Evolutionary conservation across 2,888 invertebrate genomes (phyloP).

Genomic region (Drosophila neotestacea): DNA sequence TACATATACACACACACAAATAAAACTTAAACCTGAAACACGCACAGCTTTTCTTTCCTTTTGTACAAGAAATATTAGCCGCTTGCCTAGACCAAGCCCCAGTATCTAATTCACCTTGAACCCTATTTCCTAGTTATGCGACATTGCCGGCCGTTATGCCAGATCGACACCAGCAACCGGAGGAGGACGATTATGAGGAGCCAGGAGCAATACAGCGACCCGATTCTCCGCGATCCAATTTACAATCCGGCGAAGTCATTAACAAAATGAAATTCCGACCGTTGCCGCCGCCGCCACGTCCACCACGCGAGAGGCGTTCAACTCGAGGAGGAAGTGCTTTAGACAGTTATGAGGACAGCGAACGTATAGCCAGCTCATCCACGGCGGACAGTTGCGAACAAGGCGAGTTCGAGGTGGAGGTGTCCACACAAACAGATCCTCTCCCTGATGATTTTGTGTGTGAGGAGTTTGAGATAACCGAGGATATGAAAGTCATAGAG

Average conservation of each 20-base stretch:
- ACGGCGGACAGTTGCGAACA: conserved; percentile 81
- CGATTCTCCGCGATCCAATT: conserved; percentile 87
- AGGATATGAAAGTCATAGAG: conserved; percentile 84
- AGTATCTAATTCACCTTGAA: conserved; percentile 61
- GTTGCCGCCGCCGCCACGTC: conserved; percentile 93
- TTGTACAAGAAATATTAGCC: conserved; percentile 26
- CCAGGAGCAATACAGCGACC: conserved; percentile 80
- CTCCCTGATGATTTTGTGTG: conserved; percentile 91
- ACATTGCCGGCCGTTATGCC: conserved; percentile 40
- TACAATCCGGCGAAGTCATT: conserved; percentile 91
- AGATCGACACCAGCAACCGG: conserved; percentile 36
- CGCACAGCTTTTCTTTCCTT: conserved; percentile 56
- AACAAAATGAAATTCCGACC: conserved; percentile 94
- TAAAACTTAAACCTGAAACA: conserved; percentile 56
- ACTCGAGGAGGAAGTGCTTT: conserved; percentile 69
- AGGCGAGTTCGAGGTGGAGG: conserved; percentile 87
- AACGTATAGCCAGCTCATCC: conserved; percentile 76
- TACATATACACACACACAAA: conserved; percentile 50
- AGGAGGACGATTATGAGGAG: conserved; percentile 86
- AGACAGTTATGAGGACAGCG: conserved; percentile 79
- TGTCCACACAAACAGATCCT: conserved; percentile 94
- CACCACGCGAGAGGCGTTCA: conserved; percentile 88
- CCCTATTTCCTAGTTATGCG: conserved; percentile 64
- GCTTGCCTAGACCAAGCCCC: conserved; percentile 42
- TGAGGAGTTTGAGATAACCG: conserved; percentile 86